A percentile compares a stretch with the other conserved stretches of the same genome.
Conservation (phyloP, 2,797 vertebrate genomes). For the Poecile montanus region DNA sequence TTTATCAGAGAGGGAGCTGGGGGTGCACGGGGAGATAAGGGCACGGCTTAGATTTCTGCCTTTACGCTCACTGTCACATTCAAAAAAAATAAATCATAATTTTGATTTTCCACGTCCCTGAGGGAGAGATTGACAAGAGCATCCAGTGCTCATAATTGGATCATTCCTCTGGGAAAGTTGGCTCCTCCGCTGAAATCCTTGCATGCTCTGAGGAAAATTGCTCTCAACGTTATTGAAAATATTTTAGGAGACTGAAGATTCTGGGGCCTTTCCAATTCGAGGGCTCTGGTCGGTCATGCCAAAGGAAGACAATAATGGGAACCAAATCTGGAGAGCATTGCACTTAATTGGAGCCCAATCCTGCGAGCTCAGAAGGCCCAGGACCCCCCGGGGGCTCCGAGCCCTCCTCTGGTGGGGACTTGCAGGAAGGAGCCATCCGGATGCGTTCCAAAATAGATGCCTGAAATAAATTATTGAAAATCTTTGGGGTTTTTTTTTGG, state of each 20-base stretch:
- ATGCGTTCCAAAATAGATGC: not conserved
- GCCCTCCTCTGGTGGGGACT: not conserved
- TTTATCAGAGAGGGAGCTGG: slow-evolving; percentile 52
- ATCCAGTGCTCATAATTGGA: slow-evolving; percentile 65
- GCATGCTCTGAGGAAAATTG: slow-evolving; percentile 69
- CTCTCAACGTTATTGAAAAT: slow-evolving; percentile 50
- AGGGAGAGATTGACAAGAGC: slow-evolving; percentile 66
- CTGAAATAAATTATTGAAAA: slow-evolving; percentile 16
- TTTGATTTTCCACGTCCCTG: slow-evolving; percentile 70
- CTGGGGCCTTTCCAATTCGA: slow-evolving; percentile 49
- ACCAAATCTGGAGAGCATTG: slow-evolving; percentile 30
- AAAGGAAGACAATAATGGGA: slow-evolving; percentile 51
- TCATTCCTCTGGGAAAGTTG: slow-evolving; percentile 69
- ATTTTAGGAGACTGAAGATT: slow-evolving; percentile 62
- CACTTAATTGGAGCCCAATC: not conserved
- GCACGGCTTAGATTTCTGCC: slow-evolving; percentile 67
- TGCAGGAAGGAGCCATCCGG: not conserved
- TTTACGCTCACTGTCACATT: slow-evolving; percentile 61
- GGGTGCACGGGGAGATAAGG: slow-evolving; percentile 66
- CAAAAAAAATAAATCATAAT: slow-evolving; percentile 63
- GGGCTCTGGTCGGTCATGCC: slow-evolving; percentile 13
- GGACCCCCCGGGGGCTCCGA: fast-evolving
- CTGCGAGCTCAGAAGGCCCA: not conserved
- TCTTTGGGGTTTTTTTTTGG: fast-evolving
- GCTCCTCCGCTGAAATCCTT: slow-evolving; percentile 57